Evolutionary conservation across 2,113 vertebrate genomes (phyloP), one percentile per base, ranked within the genome.

Genomic region (Etia nguti): DNA sequence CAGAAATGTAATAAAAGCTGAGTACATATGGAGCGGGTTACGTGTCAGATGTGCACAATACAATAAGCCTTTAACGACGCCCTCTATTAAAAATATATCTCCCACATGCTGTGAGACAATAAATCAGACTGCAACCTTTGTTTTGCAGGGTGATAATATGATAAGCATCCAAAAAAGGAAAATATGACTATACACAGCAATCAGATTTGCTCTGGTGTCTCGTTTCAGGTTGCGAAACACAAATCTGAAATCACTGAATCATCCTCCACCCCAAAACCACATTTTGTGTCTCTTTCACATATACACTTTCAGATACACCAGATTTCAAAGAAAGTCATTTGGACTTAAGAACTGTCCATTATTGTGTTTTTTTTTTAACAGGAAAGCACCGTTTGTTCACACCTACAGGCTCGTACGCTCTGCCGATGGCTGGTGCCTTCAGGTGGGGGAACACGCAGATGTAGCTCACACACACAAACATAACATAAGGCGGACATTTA

Each of bases 311-410:
- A 54, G 6, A 2, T n/a, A 29, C 57, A 8, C 10, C 9, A 29
- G 24, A 55, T 56, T 80, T 85, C 20, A 8, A 24, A 73, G 38
- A 46, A 18, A 16, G 41, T 31, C 1, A 29, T 26, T 83, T 0
- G 12, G 15, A 82, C 75, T 24, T 29, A 26, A 20, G 1, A 34
- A 18, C 3, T 65, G 0, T 65, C 1, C 0, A 38, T 65, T 38
- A 38, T 65, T 65, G 20, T 75, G 22, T 18, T 41, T 6, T 80
- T 57, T 89, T 48, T 50, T 50, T 43, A 65, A 6, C 89, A 96
- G 95, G 86, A 94, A 90, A 92, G 54, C 94, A 6, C 95, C 94
- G 1, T 94, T 84, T 52, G 94, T 96, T 10, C 87, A 92, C 89
- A 96, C 93, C 11, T 95, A 93, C 91, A 92, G 95, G 77, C 88